Evolutionary conservation across 2,888 invertebrate genomes (phyloP).

Genomic region (Plagodis dolabraria): DNA sequence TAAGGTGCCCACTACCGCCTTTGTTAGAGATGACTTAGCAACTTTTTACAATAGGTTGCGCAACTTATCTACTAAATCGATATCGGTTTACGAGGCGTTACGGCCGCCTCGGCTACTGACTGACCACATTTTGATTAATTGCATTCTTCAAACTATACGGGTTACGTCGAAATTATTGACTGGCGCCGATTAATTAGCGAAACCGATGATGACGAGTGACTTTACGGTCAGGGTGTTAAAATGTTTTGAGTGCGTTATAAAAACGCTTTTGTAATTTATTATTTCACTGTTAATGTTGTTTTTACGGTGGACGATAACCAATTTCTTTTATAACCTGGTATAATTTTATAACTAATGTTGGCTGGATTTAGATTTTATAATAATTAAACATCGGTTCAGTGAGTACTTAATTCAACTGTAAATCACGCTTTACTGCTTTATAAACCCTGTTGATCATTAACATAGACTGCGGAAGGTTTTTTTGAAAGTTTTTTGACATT

Average conservation of each 20-base stretch:
- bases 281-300: slow-evolving; percentile 49
- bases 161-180: slow-evolving; percentile 66
- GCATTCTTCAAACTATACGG: slow-evolving; percentile 71
- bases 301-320: slow-evolving; percentile 42
- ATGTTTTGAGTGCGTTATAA: slow-evolving; percentile 58
- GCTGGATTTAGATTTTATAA: slow-evolving; percentile 23
- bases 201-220: slow-evolving; percentile 69
- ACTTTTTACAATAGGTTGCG: slow-evolving; percentile 80
- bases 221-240: slow-evolving; percentile 66
- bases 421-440: slow-evolving; percentile 22
- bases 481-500: slow-evolving; percentile 72
- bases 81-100: slow-evolving; percentile 84
- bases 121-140: slow-evolving; percentile 84
- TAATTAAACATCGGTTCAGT: slow-evolving; percentile 28
- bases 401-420: slow-evolving; percentile 27
- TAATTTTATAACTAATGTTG: slow-evolving; percentile 22
- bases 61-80: slow-evolving; percentile 84
- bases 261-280: slow-evolving; percentile 58
- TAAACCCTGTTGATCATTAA: slow-evolving; percentile 13
- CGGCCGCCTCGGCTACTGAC: slow-evolving; percentile 80
- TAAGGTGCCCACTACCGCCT: slow-evolving; percentile 84
- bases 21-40: slow-evolving; percentile 76
- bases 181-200: slow-evolving; percentile 82
- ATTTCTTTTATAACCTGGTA: slow-evolving; percentile 23
- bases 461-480: slow-evolving; percentile 44